Base-by-base conservation (phyloP, 1,140 invertebrate species). In the Magallana gigas region DNA sequence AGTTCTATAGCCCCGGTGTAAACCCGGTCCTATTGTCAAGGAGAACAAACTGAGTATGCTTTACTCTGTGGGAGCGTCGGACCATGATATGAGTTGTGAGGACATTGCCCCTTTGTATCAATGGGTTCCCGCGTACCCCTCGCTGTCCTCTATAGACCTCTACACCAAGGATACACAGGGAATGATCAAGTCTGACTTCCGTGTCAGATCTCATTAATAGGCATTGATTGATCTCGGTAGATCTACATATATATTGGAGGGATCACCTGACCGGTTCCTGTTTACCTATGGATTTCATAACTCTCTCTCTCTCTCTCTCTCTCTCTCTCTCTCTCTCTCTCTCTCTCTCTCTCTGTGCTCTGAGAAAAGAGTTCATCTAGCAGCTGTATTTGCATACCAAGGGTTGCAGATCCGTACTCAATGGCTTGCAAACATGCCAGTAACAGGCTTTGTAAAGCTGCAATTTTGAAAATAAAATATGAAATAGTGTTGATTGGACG, bases 201-300 rank as follows among this genome's bases (percentile, higher is more conserved):
- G 36, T 76, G 68, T 76, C 68, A 76, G 36, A 76, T 76, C 68
- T 76, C 23, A 11, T 76, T 76, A 76, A 36, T 36, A 62, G 14
- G 60, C 60, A 62, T 62, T 62, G 60, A 62, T 62, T 12, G 29
- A 76, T 76, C 68, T 76, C 68, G 23, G 18, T 76, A 12, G 18
- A 76, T 76, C 68, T 76, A 29, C 68, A 76, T 76, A 76, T 76
- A 76, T 76, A 76, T 76, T 76, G 68, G 36, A 76, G 68, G 11
- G 68, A 76, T 76, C 68, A 76, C 3, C 68, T 76, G 68, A 76
- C 23, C 14, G 68, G 36, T 16, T 18, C 36, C 23, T 29, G 23
- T 18, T 11, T 12, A 76, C 18, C 23, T 23, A 76, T 29, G 48
- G 68, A 36, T 36, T 76, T 6, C 23, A 76, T 29, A 2, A 36